phyloP scores from a whole-genome alignment of 2,797 vertebrate genomes.

The Pachyuromys duprasi region DNA sequence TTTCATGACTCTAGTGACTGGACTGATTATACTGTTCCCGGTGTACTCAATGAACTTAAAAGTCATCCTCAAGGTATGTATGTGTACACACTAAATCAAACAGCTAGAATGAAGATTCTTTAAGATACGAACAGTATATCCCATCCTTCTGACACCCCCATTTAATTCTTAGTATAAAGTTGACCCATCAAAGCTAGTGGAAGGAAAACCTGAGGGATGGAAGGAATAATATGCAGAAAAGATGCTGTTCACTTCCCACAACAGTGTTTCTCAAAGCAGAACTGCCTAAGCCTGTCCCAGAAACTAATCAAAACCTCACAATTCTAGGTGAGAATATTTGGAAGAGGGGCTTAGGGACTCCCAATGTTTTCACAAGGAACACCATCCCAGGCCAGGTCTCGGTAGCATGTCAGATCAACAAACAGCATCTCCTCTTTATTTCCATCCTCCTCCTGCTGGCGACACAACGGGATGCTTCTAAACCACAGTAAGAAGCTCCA shows the following conservation, averaged over 20 bases:
- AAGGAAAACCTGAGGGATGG: neutral
- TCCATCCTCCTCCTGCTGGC: neutral
- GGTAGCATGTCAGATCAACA: neutral
- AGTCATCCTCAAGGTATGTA: neutral
- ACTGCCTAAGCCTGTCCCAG: neutral
- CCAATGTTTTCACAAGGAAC: neutral
- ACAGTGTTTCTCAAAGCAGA: neutral
- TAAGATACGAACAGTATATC: neutral
- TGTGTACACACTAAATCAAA: neutral
- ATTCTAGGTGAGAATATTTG: neutral
- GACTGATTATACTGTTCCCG: neutral
- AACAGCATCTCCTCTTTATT: neutral
- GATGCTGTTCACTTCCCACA: neutral
- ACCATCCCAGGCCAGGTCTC: neutral
- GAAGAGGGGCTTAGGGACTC: neutral
- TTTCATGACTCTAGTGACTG: neutral
- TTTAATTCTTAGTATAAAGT: constrained; percentile 15
- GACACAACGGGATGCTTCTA: neutral
- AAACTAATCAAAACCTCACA: neutral
- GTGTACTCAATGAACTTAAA: neutral
- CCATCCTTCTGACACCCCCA: neutral
- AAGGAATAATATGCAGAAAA: neutral
- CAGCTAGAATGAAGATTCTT: neutral
- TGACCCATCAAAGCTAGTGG: neutral
- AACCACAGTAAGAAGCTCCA: neutral